phyloP scores from a whole-genome alignment of 2,113 vertebrate species.

The Nyctibius bracteatus region DNA sequence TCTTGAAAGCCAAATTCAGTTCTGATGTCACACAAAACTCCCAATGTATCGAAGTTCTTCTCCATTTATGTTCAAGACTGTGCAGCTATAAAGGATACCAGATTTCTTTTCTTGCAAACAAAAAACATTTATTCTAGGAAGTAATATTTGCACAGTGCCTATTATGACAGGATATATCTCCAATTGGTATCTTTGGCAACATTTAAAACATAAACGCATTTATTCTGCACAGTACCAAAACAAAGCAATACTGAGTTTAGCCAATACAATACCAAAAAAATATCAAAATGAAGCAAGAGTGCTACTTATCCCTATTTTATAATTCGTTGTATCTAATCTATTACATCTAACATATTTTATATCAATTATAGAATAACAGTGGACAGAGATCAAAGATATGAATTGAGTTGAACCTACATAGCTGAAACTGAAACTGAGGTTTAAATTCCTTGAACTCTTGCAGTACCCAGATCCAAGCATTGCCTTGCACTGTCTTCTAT shows the following conservation, averaged over 20 bases:
- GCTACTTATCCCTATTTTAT: neutral
- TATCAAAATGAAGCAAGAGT: neutral
- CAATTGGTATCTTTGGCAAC: conserved; percentile 16
- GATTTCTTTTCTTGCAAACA: neutral
- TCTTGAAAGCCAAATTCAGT: neutral
- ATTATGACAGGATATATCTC: neutral
- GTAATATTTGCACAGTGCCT: neutral
- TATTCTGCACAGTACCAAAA: neutral
- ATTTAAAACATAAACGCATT: neutral
- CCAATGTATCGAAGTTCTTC: neutral
- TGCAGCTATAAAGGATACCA: neutral
- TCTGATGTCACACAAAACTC: neutral
- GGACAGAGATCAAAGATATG: neutral
- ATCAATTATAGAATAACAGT: neutral
- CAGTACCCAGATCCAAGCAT: neutral
- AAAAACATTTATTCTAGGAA: neutral
- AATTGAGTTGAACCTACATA: neutral
- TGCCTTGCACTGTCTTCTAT: neutral
- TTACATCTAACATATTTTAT: neutral
- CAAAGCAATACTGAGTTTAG: neutral
- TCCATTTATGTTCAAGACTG: neutral
- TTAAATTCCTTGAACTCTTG: neutral
- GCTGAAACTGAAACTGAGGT: neutral
- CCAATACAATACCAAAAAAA: neutral
- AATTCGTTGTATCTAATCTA: neutral